Evolutionary conservation across 2,113 vertebrate species (phyloP).

Genomic region (Melanerpes formicivorus): DNA sequence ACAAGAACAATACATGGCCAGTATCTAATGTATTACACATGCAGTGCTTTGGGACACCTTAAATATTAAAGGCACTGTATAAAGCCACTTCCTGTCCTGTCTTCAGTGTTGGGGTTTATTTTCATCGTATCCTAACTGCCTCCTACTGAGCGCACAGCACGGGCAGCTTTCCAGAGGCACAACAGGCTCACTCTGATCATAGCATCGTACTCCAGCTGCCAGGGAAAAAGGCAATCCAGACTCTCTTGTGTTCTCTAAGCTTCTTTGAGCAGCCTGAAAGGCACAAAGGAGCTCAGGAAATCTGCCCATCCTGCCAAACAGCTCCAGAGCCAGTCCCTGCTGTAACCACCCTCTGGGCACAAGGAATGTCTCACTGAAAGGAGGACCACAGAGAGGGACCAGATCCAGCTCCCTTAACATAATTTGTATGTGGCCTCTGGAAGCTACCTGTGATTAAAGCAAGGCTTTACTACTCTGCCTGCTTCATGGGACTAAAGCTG

Average conservation of each 20-base stretch:
- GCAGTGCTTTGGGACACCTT: slow-evolving; percentile 14
- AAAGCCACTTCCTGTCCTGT: slow-evolving; percentile 24
- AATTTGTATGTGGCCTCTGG: neutral
- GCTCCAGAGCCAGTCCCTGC: neutral
- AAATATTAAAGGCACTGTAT: slow-evolving; percentile 38
- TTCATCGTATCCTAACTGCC: neutral
- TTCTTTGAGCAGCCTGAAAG: neutral
- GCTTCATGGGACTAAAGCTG: neutral
- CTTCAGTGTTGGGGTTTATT: slow-evolving; percentile 2
- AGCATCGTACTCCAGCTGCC: neutral
- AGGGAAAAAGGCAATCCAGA: neutral
- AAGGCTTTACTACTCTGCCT: neutral
- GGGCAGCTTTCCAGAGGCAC: slow-evolving; percentile 1
- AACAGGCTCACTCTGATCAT: neutral
- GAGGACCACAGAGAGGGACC: neutral
- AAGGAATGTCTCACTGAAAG: neutral
- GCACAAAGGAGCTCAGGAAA: neutral
- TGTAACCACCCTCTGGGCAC: neutral
- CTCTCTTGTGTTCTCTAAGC: neutral
- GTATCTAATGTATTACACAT: neutral
- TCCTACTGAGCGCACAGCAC: neutral
- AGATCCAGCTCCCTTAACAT: neutral
- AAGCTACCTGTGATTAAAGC: neutral
- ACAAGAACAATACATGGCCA: neutral
- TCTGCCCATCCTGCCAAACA: neutral